Evolutionary conservation across 1,140 invertebrate species (phyloP).

Genomic region (Diprion similis): DNA sequence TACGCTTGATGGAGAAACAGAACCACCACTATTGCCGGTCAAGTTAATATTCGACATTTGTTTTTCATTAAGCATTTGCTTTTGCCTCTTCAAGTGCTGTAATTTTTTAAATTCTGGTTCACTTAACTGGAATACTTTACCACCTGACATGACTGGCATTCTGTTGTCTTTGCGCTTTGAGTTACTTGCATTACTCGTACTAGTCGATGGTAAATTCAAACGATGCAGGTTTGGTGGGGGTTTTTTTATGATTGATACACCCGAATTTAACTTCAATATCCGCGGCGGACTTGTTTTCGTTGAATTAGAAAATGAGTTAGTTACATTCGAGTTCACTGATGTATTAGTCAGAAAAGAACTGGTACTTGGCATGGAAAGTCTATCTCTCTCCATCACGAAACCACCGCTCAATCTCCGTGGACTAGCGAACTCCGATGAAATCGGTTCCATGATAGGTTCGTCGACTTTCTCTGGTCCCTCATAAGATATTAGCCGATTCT

Average conservation of each 20-base stretch:
- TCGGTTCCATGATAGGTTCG: conserved; percentile 52
- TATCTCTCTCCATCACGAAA: conserved; percentile 46
- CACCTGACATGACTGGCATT: conserved; percentile 34
- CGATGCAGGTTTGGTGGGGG: conserved; percentile 55
- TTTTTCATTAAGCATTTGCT: conserved; percentile 45
- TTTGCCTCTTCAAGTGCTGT: conserved; percentile 53
- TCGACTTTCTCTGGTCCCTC: conserved; percentile 64
- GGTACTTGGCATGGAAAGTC: conserved; percentile 28
- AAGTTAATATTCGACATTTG: conserved; percentile 10
- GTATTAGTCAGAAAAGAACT: conserved; percentile 18
- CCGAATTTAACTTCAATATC: conserved; percentile 47
- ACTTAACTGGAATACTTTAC: conserved; percentile 53
- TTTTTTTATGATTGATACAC: conserved; percentile 59
- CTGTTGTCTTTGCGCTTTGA: conserved; percentile 42
- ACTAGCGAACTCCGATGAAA: conserved; percentile 44
- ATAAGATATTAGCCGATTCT: conserved; percentile 77
- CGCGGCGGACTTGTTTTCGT: conserved; percentile 28
- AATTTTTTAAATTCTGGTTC: conserved; percentile 51
- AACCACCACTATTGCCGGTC: background rate
- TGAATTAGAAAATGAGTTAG: conserved; percentile 22
- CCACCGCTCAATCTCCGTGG: conserved; percentile 50
- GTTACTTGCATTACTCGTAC: conserved; percentile 27
- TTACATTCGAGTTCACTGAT: background rate
- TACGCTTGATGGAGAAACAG: background rate
- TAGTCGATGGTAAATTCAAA: conserved; percentile 40